Base-by-base conservation (phyloP, 2,797 vertebrate species). In the Acrossocheilus wenchowensis region DNA sequence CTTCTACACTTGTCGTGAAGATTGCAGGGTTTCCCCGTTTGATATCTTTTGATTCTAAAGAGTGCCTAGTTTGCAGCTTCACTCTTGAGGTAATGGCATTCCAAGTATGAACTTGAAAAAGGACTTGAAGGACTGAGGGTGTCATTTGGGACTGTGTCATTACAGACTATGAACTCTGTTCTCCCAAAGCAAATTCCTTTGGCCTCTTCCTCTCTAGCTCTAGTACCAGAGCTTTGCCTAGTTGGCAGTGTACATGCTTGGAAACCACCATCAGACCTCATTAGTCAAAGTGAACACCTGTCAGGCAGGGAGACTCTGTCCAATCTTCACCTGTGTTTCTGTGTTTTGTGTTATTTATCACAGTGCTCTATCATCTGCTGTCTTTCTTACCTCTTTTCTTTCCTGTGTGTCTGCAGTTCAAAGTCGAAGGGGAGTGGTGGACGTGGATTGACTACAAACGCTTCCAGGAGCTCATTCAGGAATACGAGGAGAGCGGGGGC, bases 371-470 rank as follows among this genome's bases (percentile, higher is more conserved):
- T 62, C 17, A 23, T 17, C 21, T 39, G 14, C 68, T 41, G 23
- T 60, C 30, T 60, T 14, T 30, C 6, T 81, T 48, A 50, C 12
- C 64, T 39, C 48, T 34, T 82, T 34, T 78, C 19, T 82, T 77
- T 54, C 66, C 48, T 71, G 6, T 88, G 85, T 60, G 34, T 78
- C 57, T 74, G 45, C 91, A 99, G 98, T 99, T 98, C 91, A 96
- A 96, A 93, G 92, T 96, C 34, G 60, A 93, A 0, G 96, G 96
- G 0, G 94, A 97, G 85, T 98, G 98, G 98, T 94, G 94, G 94
- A 99, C 97, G 0, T 98, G 98, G 98, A 99, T 99, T 0, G 88
- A 99, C 94, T 99, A 97, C 2, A 91, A 93, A 39, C 94, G 94
- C 9, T 99, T 99, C 92, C 98, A 98, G 91, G 94, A 97, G 84